Conservation (phyloP, 2,888 invertebrate species). For the Euplexia lucipara region DNA sequence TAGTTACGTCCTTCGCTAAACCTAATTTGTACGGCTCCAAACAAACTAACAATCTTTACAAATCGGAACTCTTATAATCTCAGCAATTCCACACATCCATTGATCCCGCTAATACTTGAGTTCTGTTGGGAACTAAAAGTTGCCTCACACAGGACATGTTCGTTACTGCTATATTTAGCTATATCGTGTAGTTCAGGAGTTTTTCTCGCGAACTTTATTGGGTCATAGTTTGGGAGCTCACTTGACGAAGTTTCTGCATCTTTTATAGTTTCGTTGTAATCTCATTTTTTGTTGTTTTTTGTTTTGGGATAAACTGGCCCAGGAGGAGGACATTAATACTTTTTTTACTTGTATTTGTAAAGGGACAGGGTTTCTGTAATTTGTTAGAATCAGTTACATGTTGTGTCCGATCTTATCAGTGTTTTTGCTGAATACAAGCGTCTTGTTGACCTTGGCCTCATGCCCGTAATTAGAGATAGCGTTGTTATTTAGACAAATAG, state of each 20-base stretch:
- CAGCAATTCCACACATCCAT: slow-evolving; percentile 32
- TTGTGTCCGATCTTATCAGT: slow-evolving; percentile 36
- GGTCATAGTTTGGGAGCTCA: slow-evolving; percentile 57
- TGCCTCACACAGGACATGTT: slow-evolving; percentile 40
- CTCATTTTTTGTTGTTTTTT: slow-evolving; percentile 63
- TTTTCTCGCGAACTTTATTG: slow-evolving; percentile 60
- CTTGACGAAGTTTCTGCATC: slow-evolving; percentile 57
- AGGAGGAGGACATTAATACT: slow-evolving; percentile 54
- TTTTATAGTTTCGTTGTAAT: slow-evolving; percentile 55
- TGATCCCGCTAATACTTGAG: slow-evolving; percentile 41
- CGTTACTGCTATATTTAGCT: slow-evolving; percentile 45
- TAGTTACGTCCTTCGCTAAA: slow-evolving; percentile 2
- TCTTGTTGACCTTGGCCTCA: slow-evolving; percentile 30
- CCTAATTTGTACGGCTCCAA: slow-evolving; percentile 18
- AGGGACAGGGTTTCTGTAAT: slow-evolving; percentile 24
- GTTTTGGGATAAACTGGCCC: slow-evolving; percentile 48
- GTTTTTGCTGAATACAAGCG: slow-evolving; percentile 8
- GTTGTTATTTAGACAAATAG: neutral
- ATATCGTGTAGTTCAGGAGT: slow-evolving; percentile 42
- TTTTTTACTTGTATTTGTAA: slow-evolving; percentile 42
- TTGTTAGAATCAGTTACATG: slow-evolving; percentile 40
- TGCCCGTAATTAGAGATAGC: slow-evolving; percentile 31
- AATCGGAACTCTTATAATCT: slow-evolving; percentile 40
- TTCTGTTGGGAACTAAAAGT: slow-evolving; percentile 43
- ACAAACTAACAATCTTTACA: slow-evolving; percentile 35